Conservation (phyloP, 2,888 invertebrate species). For the Trypoxylon attenuatum region DNA sequence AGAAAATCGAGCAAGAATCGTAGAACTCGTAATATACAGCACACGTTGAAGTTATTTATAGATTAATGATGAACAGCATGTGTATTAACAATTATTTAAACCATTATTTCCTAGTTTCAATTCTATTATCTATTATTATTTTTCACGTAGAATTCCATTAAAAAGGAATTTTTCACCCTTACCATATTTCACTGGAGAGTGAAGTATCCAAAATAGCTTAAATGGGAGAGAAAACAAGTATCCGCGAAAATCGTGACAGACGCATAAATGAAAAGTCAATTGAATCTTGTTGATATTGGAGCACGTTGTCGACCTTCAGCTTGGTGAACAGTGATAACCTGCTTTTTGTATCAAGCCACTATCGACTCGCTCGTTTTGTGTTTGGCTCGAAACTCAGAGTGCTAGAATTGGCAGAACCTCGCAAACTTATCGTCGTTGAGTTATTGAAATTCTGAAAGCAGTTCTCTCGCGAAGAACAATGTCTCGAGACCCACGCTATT, state of each 20-base stretch:
- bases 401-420: neutral
- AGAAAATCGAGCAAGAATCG: no score
- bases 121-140: neutral
- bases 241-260: neutral
- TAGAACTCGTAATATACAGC: no score
- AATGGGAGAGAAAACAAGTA: neutral
- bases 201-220: neutral
- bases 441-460: neutral
- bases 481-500: conserved; percentile 32
- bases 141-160: neutral
- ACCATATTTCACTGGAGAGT: neutral
- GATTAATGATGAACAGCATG: no score
- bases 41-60: no score
- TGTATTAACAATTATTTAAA: neutral
- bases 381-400: no score
- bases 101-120: neutral
- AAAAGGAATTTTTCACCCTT: no score
- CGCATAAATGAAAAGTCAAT: neutral
- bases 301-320: no score
- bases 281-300: no score
- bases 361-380: neutral
- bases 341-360: no score
- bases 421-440: conserved; percentile 5
- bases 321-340: no score
- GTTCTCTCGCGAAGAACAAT: conserved; percentile 29